Percentiles rank a stretch among this genome's conserved stretches.
phyloP scores from a whole-genome alignment of 2,797 vertebrate genomes.

The Orientallactaga sibirica region DNA sequence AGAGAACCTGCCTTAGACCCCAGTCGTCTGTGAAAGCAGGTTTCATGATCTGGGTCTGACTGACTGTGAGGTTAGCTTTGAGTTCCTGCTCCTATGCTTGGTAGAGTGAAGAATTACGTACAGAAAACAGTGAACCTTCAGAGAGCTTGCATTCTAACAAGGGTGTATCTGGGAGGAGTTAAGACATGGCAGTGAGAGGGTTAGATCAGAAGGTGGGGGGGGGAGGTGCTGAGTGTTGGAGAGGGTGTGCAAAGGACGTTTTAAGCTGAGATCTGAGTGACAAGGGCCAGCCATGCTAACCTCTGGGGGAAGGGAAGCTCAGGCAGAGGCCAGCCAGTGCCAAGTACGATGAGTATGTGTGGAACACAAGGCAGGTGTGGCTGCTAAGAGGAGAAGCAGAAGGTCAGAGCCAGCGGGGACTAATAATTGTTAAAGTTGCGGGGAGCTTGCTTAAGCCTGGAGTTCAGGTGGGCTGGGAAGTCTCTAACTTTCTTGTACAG shows the following conservation, averaged over 20 bases:
- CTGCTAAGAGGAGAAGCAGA: not conserved
- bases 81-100: not conserved
- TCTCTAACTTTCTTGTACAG: not conserved
- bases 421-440: not conserved
- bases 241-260: not conserved
- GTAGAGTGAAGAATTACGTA: conserved; percentile 3
- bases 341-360: not conserved
- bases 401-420: not conserved
- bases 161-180: not conserved
- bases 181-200: not conserved
- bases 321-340: not conserved
- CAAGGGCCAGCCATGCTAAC: not conserved
- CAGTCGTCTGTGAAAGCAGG: not conserved
- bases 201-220: not conserved
- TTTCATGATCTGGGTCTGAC: not conserved
- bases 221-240: not conserved
- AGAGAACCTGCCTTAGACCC: not conserved
- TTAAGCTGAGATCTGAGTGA: not conserved
- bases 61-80: not conserved
- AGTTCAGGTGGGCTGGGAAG: not conserved
- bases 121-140: not conserved
- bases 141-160: not conserved
- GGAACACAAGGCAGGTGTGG: not conserved
- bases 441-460: not conserved
- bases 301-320: not conserved